Conservation (phyloP, 2,113 vertebrate species). For the Athene cunicularia region DNA sequence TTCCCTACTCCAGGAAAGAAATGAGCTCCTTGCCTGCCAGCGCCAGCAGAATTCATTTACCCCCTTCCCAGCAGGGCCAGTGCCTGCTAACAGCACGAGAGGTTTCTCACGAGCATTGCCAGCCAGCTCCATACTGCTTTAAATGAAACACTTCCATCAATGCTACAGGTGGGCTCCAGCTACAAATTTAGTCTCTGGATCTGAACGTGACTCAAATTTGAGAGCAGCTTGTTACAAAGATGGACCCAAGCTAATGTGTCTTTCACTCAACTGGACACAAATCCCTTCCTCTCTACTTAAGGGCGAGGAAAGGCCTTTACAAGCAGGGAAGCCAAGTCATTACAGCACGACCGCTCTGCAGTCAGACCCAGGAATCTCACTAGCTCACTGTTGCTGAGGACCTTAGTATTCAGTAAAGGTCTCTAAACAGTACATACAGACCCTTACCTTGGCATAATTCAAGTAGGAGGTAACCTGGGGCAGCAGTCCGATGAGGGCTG, state of each 20-base stretch:
- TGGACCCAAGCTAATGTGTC: background rate
- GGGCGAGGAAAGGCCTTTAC: background rate
- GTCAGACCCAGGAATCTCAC: background rate
- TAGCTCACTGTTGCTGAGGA: background rate
- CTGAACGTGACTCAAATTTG: accelerated
- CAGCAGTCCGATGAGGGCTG: background rate
- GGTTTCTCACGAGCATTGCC: background rate
- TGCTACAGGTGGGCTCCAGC: background rate
- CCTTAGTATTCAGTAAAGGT: background rate
- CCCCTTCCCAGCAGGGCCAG: background rate
- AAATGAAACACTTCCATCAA: conserved; percentile 44
- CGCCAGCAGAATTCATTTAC: background rate
- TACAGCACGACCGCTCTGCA: background rate
- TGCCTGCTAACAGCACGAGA: background rate
- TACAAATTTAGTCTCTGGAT: background rate
- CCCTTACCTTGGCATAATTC: background rate
- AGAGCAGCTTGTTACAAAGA: background rate
- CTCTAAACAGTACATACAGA: background rate
- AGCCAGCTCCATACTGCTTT: conserved; percentile 18
- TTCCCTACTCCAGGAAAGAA: background rate
- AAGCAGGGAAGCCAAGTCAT: background rate
- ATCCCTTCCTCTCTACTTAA: background rate
- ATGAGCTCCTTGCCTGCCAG: background rate
- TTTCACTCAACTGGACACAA: background rate
- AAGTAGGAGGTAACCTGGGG: background rate